A percentile compares a stretch with the other conserved stretches of the same genome.
Evolutionary conservation across 2,113 vertebrate genomes (phyloP).

Genomic region (Proteles cristata): DNA sequence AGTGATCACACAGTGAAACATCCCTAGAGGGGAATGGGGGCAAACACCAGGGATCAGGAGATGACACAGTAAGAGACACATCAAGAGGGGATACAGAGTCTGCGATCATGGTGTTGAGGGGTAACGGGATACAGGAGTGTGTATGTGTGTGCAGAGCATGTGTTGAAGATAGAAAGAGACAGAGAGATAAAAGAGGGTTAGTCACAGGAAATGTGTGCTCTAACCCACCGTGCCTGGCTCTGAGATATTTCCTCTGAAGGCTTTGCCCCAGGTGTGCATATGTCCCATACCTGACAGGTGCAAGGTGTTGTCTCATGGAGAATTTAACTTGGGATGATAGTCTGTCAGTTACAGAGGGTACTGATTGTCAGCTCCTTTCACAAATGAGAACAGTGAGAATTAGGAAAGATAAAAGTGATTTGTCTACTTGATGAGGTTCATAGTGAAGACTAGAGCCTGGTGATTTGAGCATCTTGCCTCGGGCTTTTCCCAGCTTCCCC

Average conservation of each 20-base stretch:
- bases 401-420: not conserved
- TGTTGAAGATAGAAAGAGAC: not conserved
- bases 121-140: not conserved
- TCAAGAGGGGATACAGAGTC: rapidly evolving
- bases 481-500: not conserved
- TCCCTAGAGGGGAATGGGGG: rapidly evolving
- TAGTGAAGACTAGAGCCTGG: not conserved
- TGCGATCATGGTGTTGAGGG: not conserved
- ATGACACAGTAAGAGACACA: not conserved
- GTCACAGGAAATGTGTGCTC: rapidly evolving
- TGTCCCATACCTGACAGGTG: not conserved
- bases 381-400: not conserved
- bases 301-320: not conserved
- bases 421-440: not conserved
- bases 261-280: rapidly evolving
- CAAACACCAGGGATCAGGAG: not conserved
- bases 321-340: rapidly evolving
- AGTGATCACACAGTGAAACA: rapidly evolving
- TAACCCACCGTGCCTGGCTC: not conserved
- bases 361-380: too few species aligned
- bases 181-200: not conserved
- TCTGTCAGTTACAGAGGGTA: not conserved
- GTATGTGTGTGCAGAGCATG: not conserved
- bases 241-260: rapidly evolving
- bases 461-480: not conserved